Evolutionary conservation across 2,113 vertebrate species (phyloP), one percentile per base, ranked within the genome.

Genomic region (Sinocyclocheilus anshuiensis): DNA sequence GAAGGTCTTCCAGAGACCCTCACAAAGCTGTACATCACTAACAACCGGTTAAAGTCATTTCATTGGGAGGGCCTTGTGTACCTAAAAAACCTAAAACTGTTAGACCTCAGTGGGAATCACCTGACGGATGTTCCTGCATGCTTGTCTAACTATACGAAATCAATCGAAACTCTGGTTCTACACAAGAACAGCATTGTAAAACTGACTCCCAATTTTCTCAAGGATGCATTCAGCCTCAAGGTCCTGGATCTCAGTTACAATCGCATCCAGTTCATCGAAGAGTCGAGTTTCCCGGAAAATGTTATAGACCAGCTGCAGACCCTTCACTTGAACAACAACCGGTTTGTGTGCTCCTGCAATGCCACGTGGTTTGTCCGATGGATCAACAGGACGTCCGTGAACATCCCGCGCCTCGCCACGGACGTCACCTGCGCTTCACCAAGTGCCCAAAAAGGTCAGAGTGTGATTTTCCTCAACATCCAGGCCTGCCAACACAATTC

Each of bases 191-290:
- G 84, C 48, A 97, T 99, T 79, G 63, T 89, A 4, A 13, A 11
- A 3, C 87, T 99, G 18, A 94, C 93, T 1, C 91, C 91, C 12
- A 1, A 96, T 89, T 99, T 99, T 80, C 96, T 99, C 18, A 92
- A 92, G 86, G 93, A 86, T 2, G 95, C 96, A 48, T 92, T 94
- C 55, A 84, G 85, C 39, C 78, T 99, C 36, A 94, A 92, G 67
- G 87, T 96, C 85, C 92, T 99, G 33, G 98, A 99, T 82, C 94
- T 99, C 59, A 98, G 97, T 88, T 96, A 85, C 81, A 99, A 99
- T 89, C 90, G 81, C 78, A 96, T 99, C 71, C 86, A 94, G 86
- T 42, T 95, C 82, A 96, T 99, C 86, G 94, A 94, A n/a, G 86
- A 93, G 86, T 96, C 95, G 0, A 98, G 96, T 89, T 96, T 99